Conservation (phyloP, 2,888 invertebrate species). For the Drosophila limbata region DNA sequence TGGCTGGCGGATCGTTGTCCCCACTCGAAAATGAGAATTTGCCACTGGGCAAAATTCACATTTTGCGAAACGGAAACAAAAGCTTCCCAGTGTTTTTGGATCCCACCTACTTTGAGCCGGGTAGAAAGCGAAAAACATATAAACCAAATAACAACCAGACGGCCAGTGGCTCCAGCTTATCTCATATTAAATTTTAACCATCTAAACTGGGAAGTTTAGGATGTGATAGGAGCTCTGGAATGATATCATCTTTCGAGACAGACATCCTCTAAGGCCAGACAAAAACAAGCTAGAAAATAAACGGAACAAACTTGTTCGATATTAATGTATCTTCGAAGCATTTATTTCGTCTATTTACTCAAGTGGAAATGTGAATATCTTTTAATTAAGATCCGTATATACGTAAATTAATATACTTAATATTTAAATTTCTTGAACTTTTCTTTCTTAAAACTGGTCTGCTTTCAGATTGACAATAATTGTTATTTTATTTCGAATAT, state of each 20-base stretch:
- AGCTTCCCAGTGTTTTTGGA: conserved; percentile 72
- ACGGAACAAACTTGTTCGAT: too few relatives aligned
- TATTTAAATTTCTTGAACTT: too few relatives aligned
- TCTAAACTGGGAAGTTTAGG: not conserved
- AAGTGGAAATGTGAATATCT: too few relatives aligned
- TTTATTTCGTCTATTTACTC: too few relatives aligned
- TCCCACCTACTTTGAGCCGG: conserved; percentile 70
- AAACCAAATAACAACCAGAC: not conserved
- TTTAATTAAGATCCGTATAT: too few relatives aligned
- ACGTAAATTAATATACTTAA: too few relatives aligned
- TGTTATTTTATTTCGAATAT: too few relatives aligned
- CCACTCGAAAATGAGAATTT: conserved; percentile 34
- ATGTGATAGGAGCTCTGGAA: not conserved
- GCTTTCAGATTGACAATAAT: too few relatives aligned
- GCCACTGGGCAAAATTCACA: conserved; percentile 50
- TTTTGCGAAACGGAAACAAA: conserved; percentile 65
- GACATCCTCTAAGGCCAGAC: too few relatives aligned
- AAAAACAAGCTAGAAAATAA: too few relatives aligned
- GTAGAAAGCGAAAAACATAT: conserved; percentile 20
- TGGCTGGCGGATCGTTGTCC: conserved; percentile 27
- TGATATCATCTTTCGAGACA: not conserved
- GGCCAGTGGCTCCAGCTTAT: not conserved
- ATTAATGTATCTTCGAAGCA: too few relatives aligned
- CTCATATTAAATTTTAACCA: not conserved
- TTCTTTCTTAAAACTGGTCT: too few relatives aligned